Base-by-base conservation (phyloP, 2,797 vertebrate species). In the Sebastes goodei region DNA sequence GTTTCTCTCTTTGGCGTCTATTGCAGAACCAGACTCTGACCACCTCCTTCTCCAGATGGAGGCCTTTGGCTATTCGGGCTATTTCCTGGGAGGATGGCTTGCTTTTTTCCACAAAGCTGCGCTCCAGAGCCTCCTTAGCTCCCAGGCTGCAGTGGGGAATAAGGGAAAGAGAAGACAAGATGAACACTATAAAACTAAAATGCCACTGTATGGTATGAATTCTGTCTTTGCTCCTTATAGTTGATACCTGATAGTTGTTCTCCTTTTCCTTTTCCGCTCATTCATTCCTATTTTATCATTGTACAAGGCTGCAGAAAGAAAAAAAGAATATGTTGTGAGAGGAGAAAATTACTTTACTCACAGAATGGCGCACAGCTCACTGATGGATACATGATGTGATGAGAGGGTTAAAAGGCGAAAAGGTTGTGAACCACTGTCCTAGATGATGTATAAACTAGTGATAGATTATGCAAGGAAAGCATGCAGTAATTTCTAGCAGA, bases 21-120 rank as follows among this genome's bases (percentile, higher is more conserved):
- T 99, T 99, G 91, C 98, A 99, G 95, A 99, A 99, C 98, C 98
- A 99, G 75, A 99, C 98, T 87, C 98, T 95, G 42, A 99, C 98
- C 23, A 99, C 99, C 94, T 99, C 99, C 87, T 99, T 99, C 92
- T 99, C 99, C 74, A 99, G 96, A 82, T 97, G 98, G 62, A 99
- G 96, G 60, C 97, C 96, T 88, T 99, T 98, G 2, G 99, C 98
- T 95, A 99, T 98, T 53, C 97, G 94, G 85, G 98, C 96, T 57
- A 99, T 99, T 94, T 99, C 98, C 80, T 99, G 98, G 27, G 98
- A 99, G 9, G 98, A 99, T 0, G 98, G 98, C 80, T 99, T 99
- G 72, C 95, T 98, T 93, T 99, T 99, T 84, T 99, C 97, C 85
- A 97, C 94, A 77, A 99, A 99, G 91, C 98, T 97, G 75, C 95